Base-by-base conservation (phyloP, 2,113 vertebrate species). In the Colaptes auratus region DNA sequence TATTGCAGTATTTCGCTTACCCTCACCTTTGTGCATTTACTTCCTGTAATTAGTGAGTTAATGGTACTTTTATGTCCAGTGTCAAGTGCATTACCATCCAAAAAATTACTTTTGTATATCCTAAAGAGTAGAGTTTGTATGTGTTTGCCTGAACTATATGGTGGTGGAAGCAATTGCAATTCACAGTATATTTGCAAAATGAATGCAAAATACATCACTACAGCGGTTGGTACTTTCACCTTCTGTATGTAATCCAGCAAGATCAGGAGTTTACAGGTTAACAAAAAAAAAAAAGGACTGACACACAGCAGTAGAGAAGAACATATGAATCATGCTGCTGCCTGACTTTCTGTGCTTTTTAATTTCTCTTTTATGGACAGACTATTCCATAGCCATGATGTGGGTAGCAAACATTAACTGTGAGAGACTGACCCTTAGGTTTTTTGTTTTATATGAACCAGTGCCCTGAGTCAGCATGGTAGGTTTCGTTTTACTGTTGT, bases 21-120 rank as follows among this genome's bases (percentile, higher is more conserved):
- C 15, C 7, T 91, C 6, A 52, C 3, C 6, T 21, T 53, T 66
- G 17, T 30, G 8, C 0, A 0, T 44, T 63, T 69, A 10, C 7
- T 15, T 46, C 5, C 12, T 30, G 19, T 42, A 66, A 10, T 63
- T 44, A 44, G 7, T 28, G 52, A 39, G 16, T 79, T 92, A 23
- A 18, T 31, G 15, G 10, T 84, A 42, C 10, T 15, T 4, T 13
- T 42, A 0, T 67, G 18, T 64, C 14, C 31, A 48, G 23, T 67
- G 50, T 71, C 46, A 64, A 28, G 21, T 65, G 27, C 5, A 10
- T 58, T 90, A 10, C 16, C 39, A 25, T 81, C 3, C 3, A 59
- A 10, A 50, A 65, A 79, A n/a, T 27, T 11, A 39, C 4, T 72
- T 78, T 3, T n/a, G 3, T 39, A 1, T 79, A 31, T 74, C 5